phyloP scores from a whole-genome alignment of 2,113 vertebrate species.

The Lagopus muta region DNA sequence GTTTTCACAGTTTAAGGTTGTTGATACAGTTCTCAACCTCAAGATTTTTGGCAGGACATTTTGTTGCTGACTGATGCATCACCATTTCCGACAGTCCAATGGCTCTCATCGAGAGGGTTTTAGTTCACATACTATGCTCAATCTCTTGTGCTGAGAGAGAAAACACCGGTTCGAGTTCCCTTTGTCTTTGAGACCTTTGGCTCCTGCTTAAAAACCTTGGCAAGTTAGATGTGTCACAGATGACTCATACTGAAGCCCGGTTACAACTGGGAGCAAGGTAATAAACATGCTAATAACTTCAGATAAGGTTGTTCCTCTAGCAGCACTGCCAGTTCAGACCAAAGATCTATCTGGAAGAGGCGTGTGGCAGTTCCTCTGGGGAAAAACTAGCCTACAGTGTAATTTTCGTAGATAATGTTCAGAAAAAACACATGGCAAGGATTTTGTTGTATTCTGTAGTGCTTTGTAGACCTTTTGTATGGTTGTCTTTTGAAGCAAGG shows the following conservation, averaged over 20 bases:
- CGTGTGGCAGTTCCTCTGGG: not conserved
- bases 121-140: rapidly evolving
- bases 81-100: not conserved
- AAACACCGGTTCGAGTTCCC: not conserved
- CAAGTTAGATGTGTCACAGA: not conserved
- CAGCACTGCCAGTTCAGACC: not conserved
- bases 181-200: not conserved
- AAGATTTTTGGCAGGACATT: not conserved
- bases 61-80: not conserved
- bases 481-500: not conserved
- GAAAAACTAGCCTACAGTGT: not conserved
- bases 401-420: not conserved
- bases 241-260: not conserved
- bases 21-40: not conserved
- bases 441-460: not conserved
- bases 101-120: not conserved
- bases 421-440: not conserved
- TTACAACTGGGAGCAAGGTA: not conserved
- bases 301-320: not conserved
- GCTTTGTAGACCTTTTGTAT: not conserved
- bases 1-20: not conserved
- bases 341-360: not conserved
- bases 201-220: not conserved
- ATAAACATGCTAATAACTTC: not conserved
- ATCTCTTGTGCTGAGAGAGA: not conserved